Conservation (phyloP, 2,113 vertebrate species). For the Microtus oregoni region DNA sequence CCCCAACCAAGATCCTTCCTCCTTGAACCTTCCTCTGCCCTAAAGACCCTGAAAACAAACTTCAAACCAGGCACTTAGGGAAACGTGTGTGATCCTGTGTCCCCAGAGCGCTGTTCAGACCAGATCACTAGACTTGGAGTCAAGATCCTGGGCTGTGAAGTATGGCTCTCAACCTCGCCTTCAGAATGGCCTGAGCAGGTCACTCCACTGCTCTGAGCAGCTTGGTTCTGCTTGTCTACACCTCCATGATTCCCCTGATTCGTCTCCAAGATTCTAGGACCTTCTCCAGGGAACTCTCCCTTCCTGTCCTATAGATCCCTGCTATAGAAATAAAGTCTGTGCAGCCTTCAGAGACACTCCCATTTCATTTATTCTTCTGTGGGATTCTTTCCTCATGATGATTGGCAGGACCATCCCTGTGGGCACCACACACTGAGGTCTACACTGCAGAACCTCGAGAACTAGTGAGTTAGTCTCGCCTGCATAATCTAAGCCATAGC, state of each 20-base stretch:
- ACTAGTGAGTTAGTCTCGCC: background rate
- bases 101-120: background rate
- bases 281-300: background rate
- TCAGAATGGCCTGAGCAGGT: background rate
- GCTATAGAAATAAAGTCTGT: background rate
- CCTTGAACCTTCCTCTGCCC: fast-evolving
- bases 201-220: background rate
- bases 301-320: background rate
- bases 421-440: background rate
- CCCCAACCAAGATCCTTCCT: background rate
- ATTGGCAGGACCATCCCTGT: background rate
- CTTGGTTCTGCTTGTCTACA: background rate
- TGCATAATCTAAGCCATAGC: background rate
- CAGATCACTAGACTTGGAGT: background rate
- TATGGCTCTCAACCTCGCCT: background rate
- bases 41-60: background rate
- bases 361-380: background rate
- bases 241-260: background rate
- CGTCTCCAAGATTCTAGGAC: background rate
- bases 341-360: background rate
- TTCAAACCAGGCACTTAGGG: background rate
- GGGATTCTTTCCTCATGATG: background rate
- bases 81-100: constrained; percentile 3
- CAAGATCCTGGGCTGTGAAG: background rate
- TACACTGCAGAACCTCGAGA: fast-evolving